Base-by-base conservation (phyloP, 2,888 invertebrate species). In the Ochropleura plecta region DNA sequence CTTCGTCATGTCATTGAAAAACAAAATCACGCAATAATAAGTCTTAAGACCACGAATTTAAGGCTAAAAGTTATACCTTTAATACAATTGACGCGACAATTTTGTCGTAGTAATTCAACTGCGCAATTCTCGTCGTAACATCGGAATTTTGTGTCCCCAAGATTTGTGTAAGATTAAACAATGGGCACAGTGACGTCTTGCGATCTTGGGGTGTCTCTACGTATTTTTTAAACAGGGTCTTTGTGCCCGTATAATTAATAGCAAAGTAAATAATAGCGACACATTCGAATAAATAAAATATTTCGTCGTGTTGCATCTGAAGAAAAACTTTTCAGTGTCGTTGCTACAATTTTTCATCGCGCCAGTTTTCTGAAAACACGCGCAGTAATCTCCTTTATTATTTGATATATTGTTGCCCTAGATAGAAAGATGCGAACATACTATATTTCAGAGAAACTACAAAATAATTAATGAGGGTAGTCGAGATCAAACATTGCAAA, bases 1-100 rank as follows among this genome's bases (percentile, higher is more conserved):
- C 85, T 84, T 79, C 88, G 85, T 89, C 88, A 88, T 91, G 88
- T 89, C 91, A 92, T 88, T 91, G 89, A 89, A 84, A 79, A 64
- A 60, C 48, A 74, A 9, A 48, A 49, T 9, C 77, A 82, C 12
- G 49, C 78, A 53, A 86, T 79, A 68, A 48, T 78, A 66, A 40
- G 44, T 63, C 66, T 65, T 86, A 80, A 18, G 40, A 0, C 49
- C 14, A 20, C 16, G 5, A 18, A 3, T 14, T 62, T 83, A 87
- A 76, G 73, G 68, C 48, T 67, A 79, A 75, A 73, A 76, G 64
- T 78, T 20, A 68, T 46, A 69, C 55, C 20, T 18, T 51, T 40
- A 40, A 59, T 20, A 73, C 59, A 63, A 68, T 20, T 66, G 63
- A 69, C 55, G 73, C 48, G 53, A 67, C 42, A 64, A 63, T 9